phyloP scores from a whole-genome alignment of 2,888 invertebrate genomes.

The Chorisops tibialis region DNA sequence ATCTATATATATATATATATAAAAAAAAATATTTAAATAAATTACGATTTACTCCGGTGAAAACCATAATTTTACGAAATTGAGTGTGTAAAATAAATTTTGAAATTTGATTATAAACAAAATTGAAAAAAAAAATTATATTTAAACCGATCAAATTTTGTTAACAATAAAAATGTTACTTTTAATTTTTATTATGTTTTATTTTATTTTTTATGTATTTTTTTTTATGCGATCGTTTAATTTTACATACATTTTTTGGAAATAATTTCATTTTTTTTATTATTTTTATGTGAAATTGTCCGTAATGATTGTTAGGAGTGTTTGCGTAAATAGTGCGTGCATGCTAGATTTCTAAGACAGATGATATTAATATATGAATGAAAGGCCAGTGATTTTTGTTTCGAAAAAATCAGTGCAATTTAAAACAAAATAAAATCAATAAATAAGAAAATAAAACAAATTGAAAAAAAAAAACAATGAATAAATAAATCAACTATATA shows the following conservation, averaged over 20 bases:
- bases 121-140: constrained; percentile 29
- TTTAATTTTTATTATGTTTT: too few species aligned
- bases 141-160: too few species aligned
- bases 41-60: constrained; percentile 21
- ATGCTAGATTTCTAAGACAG: too few species aligned
- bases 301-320: neutral
- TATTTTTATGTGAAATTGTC: neutral
- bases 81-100: constrained; percentile 4
- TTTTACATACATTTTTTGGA: too few species aligned
- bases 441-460: constrained; percentile 12
- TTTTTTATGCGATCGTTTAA: too few species aligned
- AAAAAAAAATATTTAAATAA: constrained; percentile 19
- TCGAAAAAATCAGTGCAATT: constrained; percentile 38
- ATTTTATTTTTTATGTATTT: too few species aligned
- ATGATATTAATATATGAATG: constrained; percentile 7
- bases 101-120: constrained; percentile 6
- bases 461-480: constrained; percentile 14
- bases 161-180: too few species aligned
- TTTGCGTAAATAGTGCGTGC: too few species aligned
- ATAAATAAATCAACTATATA: constrained; percentile 18
- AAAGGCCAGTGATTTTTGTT: constrained; percentile 37
- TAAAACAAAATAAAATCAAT: constrained; percentile 34
- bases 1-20: constrained; percentile 36
- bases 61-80: constrained; percentile 20
- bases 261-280: neutral